Base-by-base conservation (phyloP, 2,888 invertebrate species). In the Cryptus armator region DNA sequence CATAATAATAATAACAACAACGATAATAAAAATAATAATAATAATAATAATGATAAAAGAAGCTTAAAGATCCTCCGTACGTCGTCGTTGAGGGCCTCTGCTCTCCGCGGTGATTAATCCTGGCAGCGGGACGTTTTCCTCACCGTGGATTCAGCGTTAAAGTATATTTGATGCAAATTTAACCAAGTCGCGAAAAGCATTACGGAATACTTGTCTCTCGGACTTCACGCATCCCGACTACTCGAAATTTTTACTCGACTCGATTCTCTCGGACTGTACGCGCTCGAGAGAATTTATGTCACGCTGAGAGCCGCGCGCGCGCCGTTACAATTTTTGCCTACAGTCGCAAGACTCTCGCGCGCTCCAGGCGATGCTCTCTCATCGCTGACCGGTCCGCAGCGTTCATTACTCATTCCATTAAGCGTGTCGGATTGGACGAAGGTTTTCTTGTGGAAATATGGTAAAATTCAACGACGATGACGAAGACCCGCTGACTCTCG, bases 321-420 rank as follows among this genome's bases (percentile, higher is more conserved):
- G 81, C 70, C 37, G 76, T 76, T 75, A 81, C 51, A 24, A 68
- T 81, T 71, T 70, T 81, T 56, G 53, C 37, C 71, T 12, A 43
- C 71, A 37, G 37, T 37, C 37, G 37, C 6, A 5, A 37, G 37
- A 1, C 37, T 37, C 37, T 37, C 37, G 37, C 37, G 37, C 37
- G 37, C 37, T 37, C 37, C 37, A 37, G 37, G 56, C 56, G 24
- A 56, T 19, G 56, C 56, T 56, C 19, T 19, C 24, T 24, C 24
- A 19, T 6, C 56, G 56, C 62, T 24, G 29, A 29, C 12, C 14
- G 12, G 62, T 64, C 48, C 46, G 74, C 32, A 24, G 24, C 37
- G 37, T 64, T 75, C 79, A 64, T 79, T 75, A 74, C 62, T 79
- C 68, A 79, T 74, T 70, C 46, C 79, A 83, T 79, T 79, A 70